A percentile compares a stretch with the other conserved stretches of the same genome.
These are phyloP conservation scores for Zophobas atratus DNA, from an alignment of 1,140 invertebrate genomes.

Conservation along the genomic window DNA sequence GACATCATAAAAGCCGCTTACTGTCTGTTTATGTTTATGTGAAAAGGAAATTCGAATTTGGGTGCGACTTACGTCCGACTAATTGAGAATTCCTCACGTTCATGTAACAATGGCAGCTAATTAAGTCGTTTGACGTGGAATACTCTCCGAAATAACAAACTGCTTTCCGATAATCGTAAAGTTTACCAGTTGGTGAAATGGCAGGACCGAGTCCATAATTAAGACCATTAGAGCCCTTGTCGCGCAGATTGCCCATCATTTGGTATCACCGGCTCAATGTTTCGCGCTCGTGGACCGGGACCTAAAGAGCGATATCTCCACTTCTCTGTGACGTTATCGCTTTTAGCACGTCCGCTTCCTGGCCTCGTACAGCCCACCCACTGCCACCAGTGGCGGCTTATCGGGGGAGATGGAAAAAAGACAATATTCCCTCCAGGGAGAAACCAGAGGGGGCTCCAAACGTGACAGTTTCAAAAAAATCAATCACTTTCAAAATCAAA, in stretches of 20 bases:
- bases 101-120: slow-evolving; percentile 15
- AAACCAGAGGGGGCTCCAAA: neutral
- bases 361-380: too few species aligned
- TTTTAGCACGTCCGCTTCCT: slow-evolving; percentile 19
- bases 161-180: slow-evolving; percentile 39
- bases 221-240: slow-evolving; percentile 31
- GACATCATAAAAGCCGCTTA: too few species aligned
- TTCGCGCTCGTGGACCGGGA: slow-evolving; percentile 2
- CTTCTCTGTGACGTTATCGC: slow-evolving; percentile 21
- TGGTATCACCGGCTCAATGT: slow-evolving; percentile 9
- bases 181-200: slow-evolving; percentile 40
- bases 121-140: slow-evolving; percentile 31
- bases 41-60: neutral
- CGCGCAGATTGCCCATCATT: slow-evolving; percentile 19
- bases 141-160: slow-evolving; percentile 37
- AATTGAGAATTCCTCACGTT: neutral
- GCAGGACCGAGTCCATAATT: slow-evolving; percentile 31
- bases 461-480: neutral
- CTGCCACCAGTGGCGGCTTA: neutral
- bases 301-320: slow-evolving; percentile 22
- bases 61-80: neutral
- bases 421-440: neutral
- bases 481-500: neutral
- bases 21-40: too few species aligned
- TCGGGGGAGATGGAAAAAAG: neutral